Evolutionary conservation across 2,797 vertebrate genomes (phyloP).

Genomic region (Meriones psammophilus): DNA sequence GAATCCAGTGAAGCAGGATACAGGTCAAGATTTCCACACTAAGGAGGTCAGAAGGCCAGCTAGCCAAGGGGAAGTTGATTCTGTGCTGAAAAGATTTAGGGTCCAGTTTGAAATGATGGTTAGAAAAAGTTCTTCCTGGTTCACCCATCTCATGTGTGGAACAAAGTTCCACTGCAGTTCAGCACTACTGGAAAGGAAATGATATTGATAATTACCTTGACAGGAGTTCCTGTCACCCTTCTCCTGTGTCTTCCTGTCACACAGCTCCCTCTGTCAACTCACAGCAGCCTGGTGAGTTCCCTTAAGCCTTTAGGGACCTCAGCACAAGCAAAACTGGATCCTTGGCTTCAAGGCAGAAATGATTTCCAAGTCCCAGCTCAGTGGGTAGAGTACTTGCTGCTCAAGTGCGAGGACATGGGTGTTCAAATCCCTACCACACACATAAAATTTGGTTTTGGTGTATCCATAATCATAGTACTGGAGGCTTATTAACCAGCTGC

Average conservation of each 20-base stretch:
- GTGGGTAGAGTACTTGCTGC: neutral
- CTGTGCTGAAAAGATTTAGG: neutral
- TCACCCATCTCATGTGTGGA: neutral
- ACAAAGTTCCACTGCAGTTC: neutral
- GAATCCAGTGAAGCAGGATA: neutral
- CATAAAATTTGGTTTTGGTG: neutral
- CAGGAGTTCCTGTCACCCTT: neutral
- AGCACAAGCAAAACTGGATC: neutral
- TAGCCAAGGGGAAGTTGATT: slow-evolving; percentile 20
- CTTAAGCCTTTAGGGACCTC: neutral
- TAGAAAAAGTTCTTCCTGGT: slow-evolving; percentile 32
- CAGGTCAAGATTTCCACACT: neutral
- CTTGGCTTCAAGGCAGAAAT: neutral
- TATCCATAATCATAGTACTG: neutral
- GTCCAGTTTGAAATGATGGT: slow-evolving; percentile 8
- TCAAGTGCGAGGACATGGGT: neutral
- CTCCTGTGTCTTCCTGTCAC: neutral
- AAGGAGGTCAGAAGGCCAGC: neutral
- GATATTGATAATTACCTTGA: neutral
- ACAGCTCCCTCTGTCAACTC: neutral
- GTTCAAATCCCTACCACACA: neutral
- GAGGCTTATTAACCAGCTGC: neutral
- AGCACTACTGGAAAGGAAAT: neutral
- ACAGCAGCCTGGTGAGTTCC: neutral
- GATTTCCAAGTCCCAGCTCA: neutral